Percentiles rank a stretch among this genome's conserved stretches.
phyloP scores from a whole-genome alignment of 2,113 vertebrate species.

The Oncorhynchus mykiss region DNA sequence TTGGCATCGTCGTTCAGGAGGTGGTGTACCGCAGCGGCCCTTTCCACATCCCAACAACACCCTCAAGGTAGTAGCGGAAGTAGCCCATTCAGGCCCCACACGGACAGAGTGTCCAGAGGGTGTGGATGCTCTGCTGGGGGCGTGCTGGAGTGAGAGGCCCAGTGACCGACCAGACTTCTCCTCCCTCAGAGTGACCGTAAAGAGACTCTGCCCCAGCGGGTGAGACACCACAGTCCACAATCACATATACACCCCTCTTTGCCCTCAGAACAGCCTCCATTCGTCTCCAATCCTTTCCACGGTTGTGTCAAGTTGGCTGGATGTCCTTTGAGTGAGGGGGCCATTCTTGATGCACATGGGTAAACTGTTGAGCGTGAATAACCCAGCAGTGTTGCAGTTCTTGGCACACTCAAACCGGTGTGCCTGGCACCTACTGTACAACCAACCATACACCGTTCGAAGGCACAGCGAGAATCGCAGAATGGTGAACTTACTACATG shows the following conservation, averaged over 20 bases:
- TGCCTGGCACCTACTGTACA: no score
- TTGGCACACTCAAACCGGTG: no score
- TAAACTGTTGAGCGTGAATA: no score
- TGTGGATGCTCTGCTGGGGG: constrained; percentile 38
- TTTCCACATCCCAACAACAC: constrained; percentile 42
- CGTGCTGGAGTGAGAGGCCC: constrained; percentile 48
- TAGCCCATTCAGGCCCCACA: constrained; percentile 32
- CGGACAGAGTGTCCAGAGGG: constrained; percentile 37
- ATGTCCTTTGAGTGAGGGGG: no score
- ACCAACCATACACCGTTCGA: no score
- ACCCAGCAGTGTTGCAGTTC: no score
- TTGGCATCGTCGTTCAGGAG: constrained; percentile 55
- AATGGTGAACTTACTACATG: no score
- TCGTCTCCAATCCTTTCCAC: no score
- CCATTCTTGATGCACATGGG: no score
- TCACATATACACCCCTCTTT: background rate
- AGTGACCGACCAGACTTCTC: constrained; percentile 50
- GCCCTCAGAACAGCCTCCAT: no score
- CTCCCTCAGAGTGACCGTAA: constrained; percentile 35
- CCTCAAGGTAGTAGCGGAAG: constrained; percentile 25
- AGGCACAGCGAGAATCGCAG: no score
- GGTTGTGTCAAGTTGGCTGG: no score
- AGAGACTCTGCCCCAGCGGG: constrained; percentile 41
- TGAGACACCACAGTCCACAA: background rate
- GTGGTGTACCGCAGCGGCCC: constrained; percentile 44